Evolutionary conservation across 2,113 vertebrate genomes (phyloP).

Genomic region (Pseudopipra pipra): DNA sequence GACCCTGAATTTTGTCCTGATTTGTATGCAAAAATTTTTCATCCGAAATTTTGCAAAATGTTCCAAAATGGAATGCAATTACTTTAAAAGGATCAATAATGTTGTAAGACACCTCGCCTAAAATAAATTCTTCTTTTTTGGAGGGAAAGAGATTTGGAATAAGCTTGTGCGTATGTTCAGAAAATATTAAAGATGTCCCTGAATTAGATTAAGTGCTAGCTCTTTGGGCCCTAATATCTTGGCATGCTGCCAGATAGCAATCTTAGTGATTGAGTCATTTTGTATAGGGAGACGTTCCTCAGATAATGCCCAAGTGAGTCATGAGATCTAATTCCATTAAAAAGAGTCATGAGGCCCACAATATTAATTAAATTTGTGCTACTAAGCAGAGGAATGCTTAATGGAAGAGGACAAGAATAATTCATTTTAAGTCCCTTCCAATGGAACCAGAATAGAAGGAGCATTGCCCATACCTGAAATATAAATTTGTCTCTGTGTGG

Average conservation of each 20-base stretch:
- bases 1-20: neutral
- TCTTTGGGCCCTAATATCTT: conserved; percentile 66
- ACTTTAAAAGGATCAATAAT: conserved; percentile 70
- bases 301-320: conserved; percentile 78
- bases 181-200: conserved; percentile 73
- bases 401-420: conserved; percentile 68
- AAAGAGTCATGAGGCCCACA: conserved; percentile 74
- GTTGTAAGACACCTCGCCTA: conserved; percentile 12
- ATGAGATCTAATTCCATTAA: conserved; percentile 79
- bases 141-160: neutral
- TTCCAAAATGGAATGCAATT: conserved; percentile 70
- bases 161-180: conserved; percentile 50
- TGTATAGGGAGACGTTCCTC: conserved; percentile 68
- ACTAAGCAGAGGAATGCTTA: conserved; percentile 61
- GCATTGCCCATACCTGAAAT: neutral
- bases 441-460: conserved; percentile 2
- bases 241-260: conserved; percentile 78
- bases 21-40: conserved; percentile 36
- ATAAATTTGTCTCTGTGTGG: neutral
- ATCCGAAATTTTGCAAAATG: conserved; percentile 10
- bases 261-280: conserved; percentile 81
- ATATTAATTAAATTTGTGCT: conserved; percentile 79
- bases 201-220: conserved; percentile 79
- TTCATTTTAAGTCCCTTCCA: conserved; percentile 26
- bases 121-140: conserved; percentile 69